phyloP scores from a whole-genome alignment of 2,797 vertebrate genomes.

The Pteropus rufus region DNA sequence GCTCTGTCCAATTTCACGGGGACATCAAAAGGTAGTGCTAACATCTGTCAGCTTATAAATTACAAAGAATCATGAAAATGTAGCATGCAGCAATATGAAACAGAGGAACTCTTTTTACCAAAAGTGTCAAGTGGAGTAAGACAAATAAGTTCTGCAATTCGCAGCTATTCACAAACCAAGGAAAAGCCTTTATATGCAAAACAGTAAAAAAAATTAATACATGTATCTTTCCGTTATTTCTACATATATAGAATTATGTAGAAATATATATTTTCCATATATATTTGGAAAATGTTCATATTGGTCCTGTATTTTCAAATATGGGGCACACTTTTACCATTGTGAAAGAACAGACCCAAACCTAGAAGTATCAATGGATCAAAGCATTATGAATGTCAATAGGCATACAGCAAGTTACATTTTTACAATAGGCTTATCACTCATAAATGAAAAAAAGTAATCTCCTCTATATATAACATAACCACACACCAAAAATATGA shows the following conservation, averaged over 20 bases:
- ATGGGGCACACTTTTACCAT: not conserved
- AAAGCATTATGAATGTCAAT: not conserved
- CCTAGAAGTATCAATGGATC: not conserved
- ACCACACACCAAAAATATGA: not conserved
- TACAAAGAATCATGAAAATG: conserved; percentile 2
- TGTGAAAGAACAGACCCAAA: conserved; percentile 9
- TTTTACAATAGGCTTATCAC: not conserved
- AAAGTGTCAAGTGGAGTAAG: not conserved
- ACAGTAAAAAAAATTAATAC: conserved; percentile 15
- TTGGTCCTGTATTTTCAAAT: conserved; percentile 9
- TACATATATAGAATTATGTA: not conserved
- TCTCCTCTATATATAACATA: not conserved
- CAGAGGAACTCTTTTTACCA: not conserved
- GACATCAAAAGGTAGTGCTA: not conserved
- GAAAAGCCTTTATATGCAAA: not conserved
- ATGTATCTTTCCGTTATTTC: not conserved
- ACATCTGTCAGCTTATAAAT: not conserved
- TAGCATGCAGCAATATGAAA: not conserved
- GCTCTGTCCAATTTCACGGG: not conserved
- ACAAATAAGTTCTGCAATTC: not conserved
- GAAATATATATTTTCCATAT: no score
- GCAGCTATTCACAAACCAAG: conserved; percentile 35
- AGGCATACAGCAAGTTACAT: not conserved
- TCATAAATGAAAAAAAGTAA: not conserved
- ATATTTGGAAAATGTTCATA: not conserved